Evolutionary conservation across 1,140 invertebrate genomes (phyloP).

Genomic region (Anastatus disparis): DNA sequence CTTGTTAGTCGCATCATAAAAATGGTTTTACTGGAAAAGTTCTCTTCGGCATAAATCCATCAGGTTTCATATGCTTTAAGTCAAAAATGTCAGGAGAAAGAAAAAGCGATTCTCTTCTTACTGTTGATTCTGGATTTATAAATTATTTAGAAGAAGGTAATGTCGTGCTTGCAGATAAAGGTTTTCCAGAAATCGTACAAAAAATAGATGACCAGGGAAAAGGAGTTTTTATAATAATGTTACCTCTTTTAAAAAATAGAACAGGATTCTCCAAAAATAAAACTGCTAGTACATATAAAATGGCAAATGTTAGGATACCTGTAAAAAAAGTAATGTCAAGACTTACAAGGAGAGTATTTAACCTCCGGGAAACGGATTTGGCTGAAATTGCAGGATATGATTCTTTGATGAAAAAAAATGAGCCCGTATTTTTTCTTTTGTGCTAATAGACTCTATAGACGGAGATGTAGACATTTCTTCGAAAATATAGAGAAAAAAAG

Average conservation of each 20-base stretch:
- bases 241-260: constrained; percentile 45
- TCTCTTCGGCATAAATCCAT: constrained; percentile 36
- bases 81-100: constrained; percentile 38
- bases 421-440: too few relatives aligned
- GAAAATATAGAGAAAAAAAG: too few relatives aligned
- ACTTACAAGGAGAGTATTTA: too few relatives aligned
- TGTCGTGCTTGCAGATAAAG: constrained; percentile 55
- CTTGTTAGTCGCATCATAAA: constrained; percentile 20
- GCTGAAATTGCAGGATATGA: too few relatives aligned
- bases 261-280: constrained; percentile 48
- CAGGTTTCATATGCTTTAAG: constrained; percentile 39
- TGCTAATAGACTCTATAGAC: too few relatives aligned
- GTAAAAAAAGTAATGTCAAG: constrained; percentile 53
- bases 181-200: constrained; percentile 45
- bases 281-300: constrained; percentile 50
- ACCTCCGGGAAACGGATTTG: too few relatives aligned
- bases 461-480: too few relatives aligned
- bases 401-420: too few relatives aligned
- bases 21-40: constrained; percentile 35
- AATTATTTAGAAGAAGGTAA: constrained; percentile 53
- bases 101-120: constrained; percentile 32
- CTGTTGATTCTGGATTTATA: constrained; percentile 46
- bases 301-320: constrained; percentile 55
- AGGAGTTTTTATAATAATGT: constrained; percentile 49
- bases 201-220: constrained; percentile 7